phyloP scores from a whole-genome alignment of 1,140 invertebrate species.

The Maconellicoccus hirsutus region DNA sequence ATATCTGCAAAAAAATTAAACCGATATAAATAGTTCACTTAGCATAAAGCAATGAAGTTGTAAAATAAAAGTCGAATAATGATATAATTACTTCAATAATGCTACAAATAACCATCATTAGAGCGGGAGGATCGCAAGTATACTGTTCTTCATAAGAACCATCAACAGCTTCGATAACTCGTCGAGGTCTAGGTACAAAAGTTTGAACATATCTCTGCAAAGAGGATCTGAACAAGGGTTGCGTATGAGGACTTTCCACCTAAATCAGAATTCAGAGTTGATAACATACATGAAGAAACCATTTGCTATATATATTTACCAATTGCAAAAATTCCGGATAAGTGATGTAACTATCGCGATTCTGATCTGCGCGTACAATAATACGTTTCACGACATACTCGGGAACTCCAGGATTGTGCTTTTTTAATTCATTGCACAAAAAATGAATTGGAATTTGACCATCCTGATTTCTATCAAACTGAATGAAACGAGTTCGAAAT shows the following conservation, averaged over 20 bases:
- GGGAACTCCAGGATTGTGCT: conserved; percentile 54
- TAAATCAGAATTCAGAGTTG: conserved; percentile 24
- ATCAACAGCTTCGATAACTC: conserved; percentile 36
- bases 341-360: conserved; percentile 58
- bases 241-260: conserved; percentile 44
- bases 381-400: conserved; percentile 55
- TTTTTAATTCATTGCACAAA: conserved; percentile 51
- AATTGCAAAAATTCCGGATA: conserved; percentile 69
- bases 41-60: no score
- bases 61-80: no score
- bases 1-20: conserved; percentile 30
- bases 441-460: conserved; percentile 58
- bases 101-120: conserved; percentile 61
- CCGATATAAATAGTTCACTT: no score
- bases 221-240: conserved; percentile 45
- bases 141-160: conserved; percentile 75
- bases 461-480: conserved; percentile 63
- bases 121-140: conserved; percentile 68
- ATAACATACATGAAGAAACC: background rate
- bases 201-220: conserved; percentile 31
- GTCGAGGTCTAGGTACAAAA: conserved; percentile 26
- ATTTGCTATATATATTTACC: conserved; percentile 39
- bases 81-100: conserved; percentile 36
- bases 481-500: conserved; percentile 31
- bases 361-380: conserved; percentile 52